Conservation (phyloP, 2,113 vertebrate genomes). For the Pituophis catenifer region DNA sequence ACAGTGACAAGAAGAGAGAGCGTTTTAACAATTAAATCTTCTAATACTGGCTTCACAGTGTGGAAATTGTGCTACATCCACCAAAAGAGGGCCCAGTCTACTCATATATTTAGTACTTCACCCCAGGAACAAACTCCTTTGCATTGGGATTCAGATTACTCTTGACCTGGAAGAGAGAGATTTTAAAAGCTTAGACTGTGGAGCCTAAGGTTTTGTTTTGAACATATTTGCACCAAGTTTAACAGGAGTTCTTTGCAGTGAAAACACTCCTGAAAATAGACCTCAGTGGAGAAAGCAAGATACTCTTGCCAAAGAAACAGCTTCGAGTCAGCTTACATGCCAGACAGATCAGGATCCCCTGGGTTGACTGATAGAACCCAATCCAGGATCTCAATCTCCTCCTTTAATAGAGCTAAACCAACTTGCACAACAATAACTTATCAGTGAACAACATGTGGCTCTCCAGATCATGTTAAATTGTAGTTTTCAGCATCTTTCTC, state of each 20-base stretch:
- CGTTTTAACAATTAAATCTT: conserved; percentile 84
- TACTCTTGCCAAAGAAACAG: not conserved
- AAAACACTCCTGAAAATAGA: not conserved
- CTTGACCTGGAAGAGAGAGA: conserved; percentile 77
- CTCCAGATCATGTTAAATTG: not conserved
- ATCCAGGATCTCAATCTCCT: not conserved
- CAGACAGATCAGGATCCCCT: not conserved
- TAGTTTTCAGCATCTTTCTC: not conserved
- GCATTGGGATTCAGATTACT: conserved; percentile 93
- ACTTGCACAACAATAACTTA: not conserved
- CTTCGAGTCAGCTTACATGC: not conserved
- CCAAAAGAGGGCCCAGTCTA: conserved; percentile 78
- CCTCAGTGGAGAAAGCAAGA: not conserved
- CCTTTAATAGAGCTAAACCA: not conserved
- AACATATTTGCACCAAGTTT: not conserved
- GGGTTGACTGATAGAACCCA: not conserved
- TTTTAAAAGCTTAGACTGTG: not conserved
- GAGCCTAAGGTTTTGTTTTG: not conserved
- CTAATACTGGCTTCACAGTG: conserved; percentile 88
- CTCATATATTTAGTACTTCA: conserved; percentile 87
- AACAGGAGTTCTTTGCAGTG: not conserved
- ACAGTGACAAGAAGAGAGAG: conserved; percentile 84
- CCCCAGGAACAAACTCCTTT: conserved; percentile 92
- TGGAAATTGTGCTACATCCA: conserved; percentile 80
- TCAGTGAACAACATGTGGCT: not conserved